phyloP scores from a whole-genome alignment of 2,888 invertebrate species.

The Dynastes hyllus region DNA sequence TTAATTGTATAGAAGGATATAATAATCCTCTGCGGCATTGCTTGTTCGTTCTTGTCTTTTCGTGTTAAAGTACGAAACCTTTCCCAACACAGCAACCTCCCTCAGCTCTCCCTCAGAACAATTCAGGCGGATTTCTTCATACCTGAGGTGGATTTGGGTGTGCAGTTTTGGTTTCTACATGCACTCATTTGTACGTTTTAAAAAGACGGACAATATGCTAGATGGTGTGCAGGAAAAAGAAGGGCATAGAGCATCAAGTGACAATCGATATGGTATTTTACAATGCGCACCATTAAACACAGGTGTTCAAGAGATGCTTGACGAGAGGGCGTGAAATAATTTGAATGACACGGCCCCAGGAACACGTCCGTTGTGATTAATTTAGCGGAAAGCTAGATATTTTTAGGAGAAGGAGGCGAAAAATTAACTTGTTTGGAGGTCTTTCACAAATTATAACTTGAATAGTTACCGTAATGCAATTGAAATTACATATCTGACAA shows the following conservation, averaged over 20 bases:
- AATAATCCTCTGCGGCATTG: neutral
- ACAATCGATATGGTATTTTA: no score
- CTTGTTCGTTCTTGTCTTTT: neutral
- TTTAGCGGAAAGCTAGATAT: constrained; percentile 16
- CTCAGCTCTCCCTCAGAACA: neutral
- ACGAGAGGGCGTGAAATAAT: constrained; percentile 41
- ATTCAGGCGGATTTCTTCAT: neutral
- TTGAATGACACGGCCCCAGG: constrained; percentile 37
- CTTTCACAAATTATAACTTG: no score
- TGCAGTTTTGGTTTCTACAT: no score
- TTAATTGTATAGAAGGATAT: neutral
- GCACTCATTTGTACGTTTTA: no score
- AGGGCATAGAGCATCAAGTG: no score
- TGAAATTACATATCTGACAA: no score
- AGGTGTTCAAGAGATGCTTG: constrained; percentile 29
- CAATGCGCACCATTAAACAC: neutral
- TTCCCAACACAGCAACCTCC: constrained; percentile 9
- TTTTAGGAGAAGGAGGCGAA: constrained; percentile 17
- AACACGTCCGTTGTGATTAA: constrained; percentile 30
- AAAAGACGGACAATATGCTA: no score
- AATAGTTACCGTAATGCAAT: no score
- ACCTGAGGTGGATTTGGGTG: neutral
- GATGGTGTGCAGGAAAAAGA: no score
- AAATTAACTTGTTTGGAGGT: no score
- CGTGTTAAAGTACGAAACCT: constrained; percentile 37